A percentile compares a stretch with the other conserved stretches of the same genome.
Conservation (phyloP, 2,113 vertebrate genomes). For the Peromyscus leucopus region DNA sequence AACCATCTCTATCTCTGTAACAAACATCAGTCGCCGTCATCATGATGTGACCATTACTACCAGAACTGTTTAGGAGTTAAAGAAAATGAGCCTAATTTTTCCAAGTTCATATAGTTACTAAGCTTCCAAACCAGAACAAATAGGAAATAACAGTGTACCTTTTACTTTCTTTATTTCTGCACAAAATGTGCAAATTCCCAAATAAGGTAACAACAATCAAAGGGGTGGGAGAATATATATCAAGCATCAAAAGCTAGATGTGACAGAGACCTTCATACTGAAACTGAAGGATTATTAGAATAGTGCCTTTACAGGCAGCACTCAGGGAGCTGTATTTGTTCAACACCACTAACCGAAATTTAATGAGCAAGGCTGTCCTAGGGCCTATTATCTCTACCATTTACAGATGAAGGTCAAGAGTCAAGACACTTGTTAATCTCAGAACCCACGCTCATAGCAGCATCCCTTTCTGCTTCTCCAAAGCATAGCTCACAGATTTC, state of each 20-base stretch:
- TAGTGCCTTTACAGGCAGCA: background rate
- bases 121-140: background rate
- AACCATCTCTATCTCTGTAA: too few species aligned
- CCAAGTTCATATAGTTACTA: background rate
- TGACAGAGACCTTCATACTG: background rate
- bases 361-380: background rate
- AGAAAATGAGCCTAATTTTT: background rate
- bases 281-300: background rate
- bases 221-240: background rate
- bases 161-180: background rate
- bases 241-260: background rate
- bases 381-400: background rate
- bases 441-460: background rate
- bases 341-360: background rate
- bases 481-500: background rate
- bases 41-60: too few species aligned
- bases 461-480: background rate
- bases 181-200: slow-evolving; percentile 10
- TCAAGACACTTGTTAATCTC: background rate
- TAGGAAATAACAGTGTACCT: background rate
- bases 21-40: too few species aligned
- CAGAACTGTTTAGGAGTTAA: background rate
- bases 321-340: background rate
- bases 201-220: background rate
- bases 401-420: background rate